phyloP scores from a whole-genome alignment of 2,888 invertebrate species.

The Drosophila pseudotakahashii region DNA sequence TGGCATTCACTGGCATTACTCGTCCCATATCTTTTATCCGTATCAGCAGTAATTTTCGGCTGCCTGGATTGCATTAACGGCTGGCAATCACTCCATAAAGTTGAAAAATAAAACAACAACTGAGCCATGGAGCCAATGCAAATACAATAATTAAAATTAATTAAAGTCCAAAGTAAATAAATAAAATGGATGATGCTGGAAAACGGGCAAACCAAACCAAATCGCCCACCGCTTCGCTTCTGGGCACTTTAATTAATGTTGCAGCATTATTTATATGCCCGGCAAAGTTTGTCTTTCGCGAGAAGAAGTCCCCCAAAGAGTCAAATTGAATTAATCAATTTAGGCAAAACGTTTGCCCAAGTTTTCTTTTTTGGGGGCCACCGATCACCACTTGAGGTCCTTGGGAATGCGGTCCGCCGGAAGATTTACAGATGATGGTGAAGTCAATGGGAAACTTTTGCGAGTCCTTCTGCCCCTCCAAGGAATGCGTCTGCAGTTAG shows the following conservation, averaged over 20 bases:
- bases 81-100: constrained; percentile 18
- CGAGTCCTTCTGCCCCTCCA: too few species aligned
- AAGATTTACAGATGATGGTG: not conserved
- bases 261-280: constrained; percentile 65
- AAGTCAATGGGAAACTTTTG: not conserved
- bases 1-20: constrained; percentile 7
- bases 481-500: constrained; percentile 9
- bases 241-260: constrained; percentile 67
- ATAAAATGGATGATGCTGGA: constrained; percentile 38
- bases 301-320: constrained; percentile 30
- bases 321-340: constrained; percentile 71
- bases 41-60: constrained; percentile 35
- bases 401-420: not conserved
- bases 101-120: constrained; percentile 43
- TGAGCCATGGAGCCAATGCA: constrained; percentile 52
- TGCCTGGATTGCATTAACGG: constrained; percentile 41
- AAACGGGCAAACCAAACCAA: not conserved
- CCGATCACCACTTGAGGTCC: not conserved
- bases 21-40: constrained; percentile 12
- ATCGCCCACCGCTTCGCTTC: constrained; percentile 1
- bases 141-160: constrained; percentile 71
- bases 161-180: constrained; percentile 62
- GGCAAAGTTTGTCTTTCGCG: constrained; percentile 48
- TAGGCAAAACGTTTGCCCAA: constrained; percentile 18
- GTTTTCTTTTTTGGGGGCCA: not conserved